Percentiles rank a stretch among this genome's conserved stretches.
These are phyloP conservation scores for Microtus richardsoni DNA, from an alignment of 2,113 vertebrate species.

Conservation along the genomic window DNA sequence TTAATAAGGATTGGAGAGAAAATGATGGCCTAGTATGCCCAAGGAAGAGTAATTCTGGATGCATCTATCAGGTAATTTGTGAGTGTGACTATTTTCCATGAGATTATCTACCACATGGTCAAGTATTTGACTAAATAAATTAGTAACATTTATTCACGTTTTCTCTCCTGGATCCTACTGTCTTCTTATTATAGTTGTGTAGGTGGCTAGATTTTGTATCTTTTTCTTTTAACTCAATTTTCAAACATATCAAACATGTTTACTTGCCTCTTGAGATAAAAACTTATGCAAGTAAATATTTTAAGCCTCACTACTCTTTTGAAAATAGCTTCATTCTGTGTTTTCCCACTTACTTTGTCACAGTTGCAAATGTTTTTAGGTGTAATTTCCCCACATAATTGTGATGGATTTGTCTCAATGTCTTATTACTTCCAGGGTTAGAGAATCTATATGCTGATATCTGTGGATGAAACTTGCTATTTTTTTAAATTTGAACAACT, in stretches of 20 bases:
- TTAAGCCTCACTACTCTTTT: not conserved
- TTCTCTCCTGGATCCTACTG: not conserved
- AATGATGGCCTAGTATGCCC: accelerated
- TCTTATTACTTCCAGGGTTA: not conserved
- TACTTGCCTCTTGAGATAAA: not conserved
- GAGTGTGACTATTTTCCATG: not conserved
- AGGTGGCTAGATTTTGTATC: not conserved
- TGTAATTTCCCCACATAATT: not conserved
- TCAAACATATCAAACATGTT: not conserved
- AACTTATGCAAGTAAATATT: not conserved
- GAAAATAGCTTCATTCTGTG: not conserved
- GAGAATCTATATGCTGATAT: not conserved
- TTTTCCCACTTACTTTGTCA: not conserved
- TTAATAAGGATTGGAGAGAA: not conserved
- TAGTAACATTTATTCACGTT: not conserved
- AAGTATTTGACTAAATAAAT: not conserved
- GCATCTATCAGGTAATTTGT: not conserved
- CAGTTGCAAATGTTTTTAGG: not conserved
- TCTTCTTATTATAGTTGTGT: not conserved
- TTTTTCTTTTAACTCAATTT: not conserved
- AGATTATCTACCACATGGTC: not conserved
- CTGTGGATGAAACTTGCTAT: not conserved
- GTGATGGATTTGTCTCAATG: not conserved
- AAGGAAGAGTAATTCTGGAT: not conserved
- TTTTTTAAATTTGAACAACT: not conserved